phyloP scores from a whole-genome alignment of 1,140 invertebrate species.

The Aphidius gifuensis region DNA sequence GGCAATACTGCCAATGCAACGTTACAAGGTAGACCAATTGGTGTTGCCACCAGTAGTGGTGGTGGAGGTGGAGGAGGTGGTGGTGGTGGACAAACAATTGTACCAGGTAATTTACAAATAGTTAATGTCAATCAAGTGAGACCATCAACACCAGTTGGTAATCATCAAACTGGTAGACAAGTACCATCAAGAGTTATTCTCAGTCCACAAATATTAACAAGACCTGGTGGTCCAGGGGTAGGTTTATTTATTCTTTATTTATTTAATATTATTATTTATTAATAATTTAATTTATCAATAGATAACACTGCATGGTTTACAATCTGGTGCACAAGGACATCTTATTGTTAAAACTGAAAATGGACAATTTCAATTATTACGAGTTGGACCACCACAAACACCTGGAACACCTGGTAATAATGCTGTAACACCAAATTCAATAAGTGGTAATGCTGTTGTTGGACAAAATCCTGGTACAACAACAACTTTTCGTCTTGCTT shows the following conservation, averaged over 20 bases:
- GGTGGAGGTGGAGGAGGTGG: too few species aligned
- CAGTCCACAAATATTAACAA: conserved; percentile 74
- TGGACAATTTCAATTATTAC: conserved; percentile 87
- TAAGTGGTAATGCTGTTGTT: conserved; percentile 53
- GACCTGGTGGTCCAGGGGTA: conserved; percentile 77
- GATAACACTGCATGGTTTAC: conserved; percentile 81
- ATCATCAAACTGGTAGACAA: conserved; percentile 69
- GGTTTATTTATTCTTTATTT: conserved; percentile 48
- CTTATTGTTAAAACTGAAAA: conserved; percentile 92
- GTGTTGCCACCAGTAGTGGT: conserved; percentile 39
- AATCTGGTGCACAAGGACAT: conserved; percentile 79
- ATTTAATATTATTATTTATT: conserved; percentile 14
- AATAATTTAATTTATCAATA: conserved; percentile 11
- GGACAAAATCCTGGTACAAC: conserved; percentile 46
- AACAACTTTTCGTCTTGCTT: conserved; percentile 58
- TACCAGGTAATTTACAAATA: conserved; percentile 78
- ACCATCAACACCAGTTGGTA: conserved; percentile 64
- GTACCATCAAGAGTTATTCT: conserved; percentile 76
- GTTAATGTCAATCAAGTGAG: conserved; percentile 74
- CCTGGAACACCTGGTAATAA: conserved; percentile 54
- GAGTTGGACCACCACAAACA: conserved; percentile 73
- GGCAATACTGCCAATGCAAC: conserved; percentile 50
- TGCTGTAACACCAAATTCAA: conserved; percentile 60
- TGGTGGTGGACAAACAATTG: conserved; percentile 49
- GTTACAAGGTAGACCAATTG: conserved; percentile 56